Percentiles rank a stretch among this genome's conserved stretches.
These are phyloP conservation scores for Dorcus parallelipipedus DNA, from an alignment of 2,888 invertebrate species.

Conservation along the genomic window DNA sequence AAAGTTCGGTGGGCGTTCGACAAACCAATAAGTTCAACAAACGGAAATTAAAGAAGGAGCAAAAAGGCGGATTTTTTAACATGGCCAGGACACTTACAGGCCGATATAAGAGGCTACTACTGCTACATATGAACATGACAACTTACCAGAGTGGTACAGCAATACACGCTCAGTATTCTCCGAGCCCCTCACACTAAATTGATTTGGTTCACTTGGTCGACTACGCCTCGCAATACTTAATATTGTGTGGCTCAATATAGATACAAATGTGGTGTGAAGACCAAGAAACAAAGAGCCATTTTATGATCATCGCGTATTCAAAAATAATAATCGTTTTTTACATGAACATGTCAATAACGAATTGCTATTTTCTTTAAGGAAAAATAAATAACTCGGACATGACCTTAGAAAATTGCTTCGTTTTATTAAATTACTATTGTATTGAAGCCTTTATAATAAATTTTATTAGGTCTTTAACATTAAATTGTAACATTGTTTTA, in stretches of 20 bases:
- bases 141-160: slow-evolving; percentile 32
- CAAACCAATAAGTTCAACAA: slow-evolving; percentile 13
- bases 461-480: too few relatives aligned
- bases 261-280: slow-evolving; percentile 26
- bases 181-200: slow-evolving; percentile 12
- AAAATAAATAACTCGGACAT: background rate
- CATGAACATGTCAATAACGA: too few relatives aligned
- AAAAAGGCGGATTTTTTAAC: slow-evolving; percentile 23
- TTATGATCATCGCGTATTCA: too few relatives aligned
- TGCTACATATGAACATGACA: slow-evolving; percentile 32
- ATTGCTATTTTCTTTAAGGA: too few relatives aligned
- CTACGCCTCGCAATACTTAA: slow-evolving; percentile 29
- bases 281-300: background rate
- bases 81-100: slow-evolving; percentile 26
- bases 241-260: slow-evolving; percentile 29
- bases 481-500: too few relatives aligned
- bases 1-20: slow-evolving; percentile 12
- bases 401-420: too few relatives aligned
- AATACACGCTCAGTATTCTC: slow-evolving; percentile 21
- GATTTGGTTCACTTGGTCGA: slow-evolving; percentile 9
- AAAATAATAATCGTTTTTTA: too few relatives aligned
- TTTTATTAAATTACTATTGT: too few relatives aligned
- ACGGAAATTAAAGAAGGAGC: slow-evolving; percentile 17
- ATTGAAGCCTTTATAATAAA: too few relatives aligned
- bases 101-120: slow-evolving; percentile 26